A percentile compares a stretch with the other conserved stretches of the same genome.
Evolutionary conservation across 1,140 invertebrate genomes (phyloP).

Genomic region (Episyrphus balteatus): DNA sequence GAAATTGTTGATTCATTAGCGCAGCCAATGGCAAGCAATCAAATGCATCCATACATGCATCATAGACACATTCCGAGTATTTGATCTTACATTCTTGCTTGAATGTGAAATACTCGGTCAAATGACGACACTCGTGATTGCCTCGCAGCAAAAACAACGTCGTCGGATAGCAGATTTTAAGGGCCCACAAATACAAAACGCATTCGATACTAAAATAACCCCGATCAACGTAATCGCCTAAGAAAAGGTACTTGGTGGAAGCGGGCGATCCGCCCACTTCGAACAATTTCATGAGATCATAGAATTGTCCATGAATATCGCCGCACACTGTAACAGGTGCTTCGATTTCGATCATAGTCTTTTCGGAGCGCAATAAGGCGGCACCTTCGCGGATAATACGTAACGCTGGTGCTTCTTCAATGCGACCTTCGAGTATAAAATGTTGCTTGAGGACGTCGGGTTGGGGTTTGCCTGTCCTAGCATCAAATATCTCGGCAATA

Average conservation of each 20-base stretch:
- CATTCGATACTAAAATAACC: conserved; percentile 62
- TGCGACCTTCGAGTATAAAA: conserved; percentile 95
- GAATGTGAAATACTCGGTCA: conserved; percentile 99
- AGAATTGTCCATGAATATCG: conserved; percentile 99
- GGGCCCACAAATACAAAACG: conserved; percentile 98
- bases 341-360: conserved; percentile 99
- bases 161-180: conserved; percentile 95
- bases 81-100: conserved; percentile 99
- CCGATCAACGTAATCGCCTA: conserved; percentile 99
- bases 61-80: conserved; percentile 97
- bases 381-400: conserved; percentile 97
- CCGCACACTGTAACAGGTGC: conserved; percentile 97
- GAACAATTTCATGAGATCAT: conserved; percentile 99
- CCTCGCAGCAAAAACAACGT: conserved; percentile 95
- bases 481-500: conserved; percentile 92
- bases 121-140: conserved; percentile 98
- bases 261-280: conserved; percentile 97
- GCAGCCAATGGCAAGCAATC: conserved; percentile 97
- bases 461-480: conserved; percentile 82
- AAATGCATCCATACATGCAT: conserved; percentile 99
- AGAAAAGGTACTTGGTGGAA: conserved; percentile 98
- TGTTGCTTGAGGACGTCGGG: conserved; percentile 97
- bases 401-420: conserved; percentile 94
- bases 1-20: conserved; percentile 99
- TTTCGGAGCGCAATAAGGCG: conserved; percentile 87